These are phyloP conservation scores for Carcharodon carcharias DNA, from an alignment of 2,797 vertebrate species.

Conservation along the genomic window DNA sequence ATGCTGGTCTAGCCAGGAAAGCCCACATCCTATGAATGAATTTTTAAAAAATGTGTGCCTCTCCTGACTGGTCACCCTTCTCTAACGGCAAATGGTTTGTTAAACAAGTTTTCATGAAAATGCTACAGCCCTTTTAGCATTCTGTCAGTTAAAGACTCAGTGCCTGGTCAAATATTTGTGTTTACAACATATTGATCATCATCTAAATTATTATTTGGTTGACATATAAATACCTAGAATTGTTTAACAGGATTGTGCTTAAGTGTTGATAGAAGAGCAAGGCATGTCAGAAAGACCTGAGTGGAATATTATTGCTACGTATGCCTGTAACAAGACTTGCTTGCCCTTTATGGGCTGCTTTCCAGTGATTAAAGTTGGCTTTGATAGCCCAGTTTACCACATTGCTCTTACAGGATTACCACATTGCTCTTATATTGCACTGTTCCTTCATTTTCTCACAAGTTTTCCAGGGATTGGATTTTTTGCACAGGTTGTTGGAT, in stretches of 20 bases:
- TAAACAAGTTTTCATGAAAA: neutral
- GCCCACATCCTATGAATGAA: no score
- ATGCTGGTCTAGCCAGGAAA: no score
- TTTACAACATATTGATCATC: neutral
- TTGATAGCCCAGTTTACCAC: neutral
- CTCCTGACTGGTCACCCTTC: neutral
- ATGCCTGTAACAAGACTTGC: neutral
- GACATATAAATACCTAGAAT: neutral
- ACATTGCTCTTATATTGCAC: neutral
- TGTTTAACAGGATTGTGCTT: neutral
- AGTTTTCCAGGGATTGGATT: neutral
- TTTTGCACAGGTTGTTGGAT: neutral
- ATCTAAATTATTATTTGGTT: neutral
- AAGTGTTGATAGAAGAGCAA: neutral
- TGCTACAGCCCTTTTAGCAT: neutral
- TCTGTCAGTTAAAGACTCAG: neutral
- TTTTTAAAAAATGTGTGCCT: no score
- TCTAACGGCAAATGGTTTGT: neutral
- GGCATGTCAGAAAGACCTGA: neutral
- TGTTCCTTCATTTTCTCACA: neutral
- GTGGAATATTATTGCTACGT: neutral
- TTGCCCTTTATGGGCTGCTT: neutral
- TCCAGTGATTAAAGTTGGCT: neutral
- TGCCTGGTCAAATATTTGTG: neutral
- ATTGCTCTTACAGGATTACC: neutral